These are phyloP conservation scores for Coilia nasus DNA, from an alignment of 2,797 vertebrate species.

Conservation along the genomic window DNA sequence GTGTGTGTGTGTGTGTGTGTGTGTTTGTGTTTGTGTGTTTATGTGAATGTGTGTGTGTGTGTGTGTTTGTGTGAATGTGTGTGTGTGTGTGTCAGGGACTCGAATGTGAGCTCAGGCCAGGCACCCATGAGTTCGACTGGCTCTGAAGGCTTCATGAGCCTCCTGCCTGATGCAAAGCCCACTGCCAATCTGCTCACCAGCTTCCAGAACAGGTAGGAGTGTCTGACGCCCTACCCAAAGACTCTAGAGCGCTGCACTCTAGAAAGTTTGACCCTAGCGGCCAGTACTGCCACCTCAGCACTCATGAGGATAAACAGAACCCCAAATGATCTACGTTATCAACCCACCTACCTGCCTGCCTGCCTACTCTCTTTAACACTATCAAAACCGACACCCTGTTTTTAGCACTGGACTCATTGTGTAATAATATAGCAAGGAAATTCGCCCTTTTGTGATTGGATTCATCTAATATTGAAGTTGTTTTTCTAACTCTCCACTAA, in stretches of 20 bases:
- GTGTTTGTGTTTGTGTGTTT: too few relatives aligned
- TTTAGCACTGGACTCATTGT: background rate
- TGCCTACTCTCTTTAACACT: too few relatives aligned
- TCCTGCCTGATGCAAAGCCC: background rate
- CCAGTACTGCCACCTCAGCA: too few relatives aligned
- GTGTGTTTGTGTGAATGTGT: too few relatives aligned
- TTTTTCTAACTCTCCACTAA: background rate
- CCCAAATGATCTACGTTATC: background rate
- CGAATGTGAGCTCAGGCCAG: conserved; percentile 67
- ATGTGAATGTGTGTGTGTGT: too few relatives aligned
- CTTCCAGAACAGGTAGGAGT: background rate
- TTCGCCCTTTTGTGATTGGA: too few relatives aligned
- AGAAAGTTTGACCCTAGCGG: too few relatives aligned
- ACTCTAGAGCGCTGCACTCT: too few relatives aligned
- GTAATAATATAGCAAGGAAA: too few relatives aligned
- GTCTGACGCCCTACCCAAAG: background rate
- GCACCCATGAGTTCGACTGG: conserved; percentile 28
- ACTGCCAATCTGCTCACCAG: background rate
- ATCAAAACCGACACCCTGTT: background rate
- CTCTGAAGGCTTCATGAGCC: conserved; percentile 57
- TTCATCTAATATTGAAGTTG: background rate
- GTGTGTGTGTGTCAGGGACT: conserved; percentile 68
- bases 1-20: too few relatives aligned
- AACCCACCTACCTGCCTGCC: background rate
- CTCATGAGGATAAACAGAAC: background rate